phyloP scores from a whole-genome alignment of 2,888 invertebrate genomes.

The Drosophila neonasuta region DNA sequence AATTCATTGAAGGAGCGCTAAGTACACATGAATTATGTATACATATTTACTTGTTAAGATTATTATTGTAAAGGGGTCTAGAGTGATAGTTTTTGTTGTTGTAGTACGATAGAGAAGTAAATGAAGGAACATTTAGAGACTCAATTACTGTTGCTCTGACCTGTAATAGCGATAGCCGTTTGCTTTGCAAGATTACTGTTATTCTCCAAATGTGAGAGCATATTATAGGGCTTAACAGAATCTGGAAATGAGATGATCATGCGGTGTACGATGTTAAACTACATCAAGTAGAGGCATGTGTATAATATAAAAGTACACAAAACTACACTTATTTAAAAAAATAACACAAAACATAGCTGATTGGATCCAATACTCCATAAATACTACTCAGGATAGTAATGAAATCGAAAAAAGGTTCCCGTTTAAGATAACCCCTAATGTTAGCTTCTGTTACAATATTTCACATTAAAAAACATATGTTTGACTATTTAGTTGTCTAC shows the following conservation, averaged over 20 bases:
- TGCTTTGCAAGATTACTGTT: constrained; percentile 81
- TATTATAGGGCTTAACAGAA: constrained; percentile 81
- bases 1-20: constrained; percentile 8
- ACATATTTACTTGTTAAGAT: constrained; percentile 6
- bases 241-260: constrained; percentile 80
- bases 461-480: neutral
- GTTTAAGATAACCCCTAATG: constrained; percentile 1
- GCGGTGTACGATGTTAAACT: constrained; percentile 54
- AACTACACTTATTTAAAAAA: constrained; percentile 35
- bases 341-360: constrained; percentile 20
- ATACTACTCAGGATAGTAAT: neutral
- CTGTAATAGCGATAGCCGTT: constrained; percentile 82
- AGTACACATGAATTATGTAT: constrained; percentile 14
- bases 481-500: neutral
- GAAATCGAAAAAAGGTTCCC: neutral
- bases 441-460: neutral
- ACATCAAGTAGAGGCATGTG: constrained; percentile 29
- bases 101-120: constrained; percentile 53
- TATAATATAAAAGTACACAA: constrained; percentile 27
- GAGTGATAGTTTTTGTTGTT: constrained; percentile 32
- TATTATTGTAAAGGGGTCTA: constrained; percentile 15
- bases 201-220: constrained; percentile 82
- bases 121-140: constrained; percentile 57
- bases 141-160: constrained; percentile 72
- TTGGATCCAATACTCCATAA: neutral